Evolutionary conservation across 2,113 vertebrate genomes (phyloP).

Genomic region (Chaenocephalus aceratus): DNA sequence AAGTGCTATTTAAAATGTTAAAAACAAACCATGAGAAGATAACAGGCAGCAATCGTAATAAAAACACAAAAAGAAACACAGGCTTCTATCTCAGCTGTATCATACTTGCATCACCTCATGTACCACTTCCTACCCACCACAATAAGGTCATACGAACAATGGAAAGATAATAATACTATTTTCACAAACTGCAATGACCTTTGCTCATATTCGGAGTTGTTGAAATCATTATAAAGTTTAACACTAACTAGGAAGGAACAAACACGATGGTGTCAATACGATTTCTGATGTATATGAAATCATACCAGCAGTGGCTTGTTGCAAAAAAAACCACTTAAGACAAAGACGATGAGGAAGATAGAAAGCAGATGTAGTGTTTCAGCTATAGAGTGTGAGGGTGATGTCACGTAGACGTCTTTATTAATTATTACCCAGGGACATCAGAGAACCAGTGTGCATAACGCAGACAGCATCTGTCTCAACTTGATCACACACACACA

Average conservation of each 20-base stretch:
- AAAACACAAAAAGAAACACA: too few relatives aligned
- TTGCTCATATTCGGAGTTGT: not conserved
- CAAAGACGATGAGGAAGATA: not conserved
- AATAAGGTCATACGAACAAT: not conserved
- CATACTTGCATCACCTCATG: not conserved
- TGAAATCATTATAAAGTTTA: not conserved
- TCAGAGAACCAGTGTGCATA: conserved; percentile 32
- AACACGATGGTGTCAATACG: not conserved
- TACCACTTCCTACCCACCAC: too few relatives aligned
- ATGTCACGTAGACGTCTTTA: conserved; percentile 18
- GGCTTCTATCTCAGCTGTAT: too few relatives aligned
- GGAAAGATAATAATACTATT: not conserved
- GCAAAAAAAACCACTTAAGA: not conserved
- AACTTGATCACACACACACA: conserved; percentile 33
- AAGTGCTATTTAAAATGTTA: not conserved
- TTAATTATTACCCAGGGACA: conserved; percentile 52
- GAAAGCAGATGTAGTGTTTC: conserved; percentile 1
- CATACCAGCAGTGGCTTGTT: not conserved
- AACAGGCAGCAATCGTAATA: not conserved
- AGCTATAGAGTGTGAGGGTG: not conserved
- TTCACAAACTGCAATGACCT: not conserved
- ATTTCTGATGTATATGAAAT: not conserved
- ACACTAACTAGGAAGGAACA: not conserved
- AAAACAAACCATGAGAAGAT: not conserved
- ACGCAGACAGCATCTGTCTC: conserved; percentile 62